Percentiles rank a stretch among this genome's conserved stretches.
These are phyloP conservation scores for Drosophila hawaiiensis DNA, from an alignment of 2,888 invertebrate genomes.

Conservation along the genomic window DNA sequence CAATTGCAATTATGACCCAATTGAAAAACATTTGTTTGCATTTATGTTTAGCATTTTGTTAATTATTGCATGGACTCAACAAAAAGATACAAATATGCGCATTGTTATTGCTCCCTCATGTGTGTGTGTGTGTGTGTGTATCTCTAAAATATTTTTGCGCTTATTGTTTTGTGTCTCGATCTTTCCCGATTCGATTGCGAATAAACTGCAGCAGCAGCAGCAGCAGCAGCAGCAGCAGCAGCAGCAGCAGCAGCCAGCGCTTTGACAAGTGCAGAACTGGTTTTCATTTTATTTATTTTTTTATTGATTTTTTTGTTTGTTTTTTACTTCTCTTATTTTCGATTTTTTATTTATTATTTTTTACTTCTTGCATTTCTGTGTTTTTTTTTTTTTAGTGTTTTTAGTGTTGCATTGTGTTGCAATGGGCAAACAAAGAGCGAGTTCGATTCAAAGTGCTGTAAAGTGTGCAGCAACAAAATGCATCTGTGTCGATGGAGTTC, in stretches of 20 bases:
- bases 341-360: neutral
- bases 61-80: slow-evolving; percentile 35
- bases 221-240: slow-evolving; percentile 22
- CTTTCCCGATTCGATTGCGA: slow-evolving; percentile 32
- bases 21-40: slow-evolving; percentile 47
- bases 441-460: slow-evolving; percentile 10
- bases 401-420: slow-evolving; percentile 2
- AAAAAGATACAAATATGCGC: slow-evolving; percentile 24
- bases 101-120: slow-evolving; percentile 2
- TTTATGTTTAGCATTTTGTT: slow-evolving; percentile 35
- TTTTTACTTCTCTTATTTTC: neutral
- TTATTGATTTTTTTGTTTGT: neutral
- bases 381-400: neutral
- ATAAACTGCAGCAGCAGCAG: slow-evolving; percentile 16
- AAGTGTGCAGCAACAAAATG: neutral
- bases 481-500: neutral
- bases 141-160: slow-evolving; percentile 25
- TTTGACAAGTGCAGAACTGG: slow-evolving; percentile 48
- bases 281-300: slow-evolving; percentile 32
- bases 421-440: slow-evolving; percentile 10
- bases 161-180: slow-evolving; percentile 37
- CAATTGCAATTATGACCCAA: slow-evolving; percentile 57
- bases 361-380: slow-evolving; percentile 2
- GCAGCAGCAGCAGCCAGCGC: slow-evolving; percentile 9
- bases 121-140: neutral